Percentiles rank a stretch among this genome's conserved stretches.
Evolutionary conservation across 2,888 invertebrate genomes (phyloP).

Genomic region (Camptogramma bilineatum): DNA sequence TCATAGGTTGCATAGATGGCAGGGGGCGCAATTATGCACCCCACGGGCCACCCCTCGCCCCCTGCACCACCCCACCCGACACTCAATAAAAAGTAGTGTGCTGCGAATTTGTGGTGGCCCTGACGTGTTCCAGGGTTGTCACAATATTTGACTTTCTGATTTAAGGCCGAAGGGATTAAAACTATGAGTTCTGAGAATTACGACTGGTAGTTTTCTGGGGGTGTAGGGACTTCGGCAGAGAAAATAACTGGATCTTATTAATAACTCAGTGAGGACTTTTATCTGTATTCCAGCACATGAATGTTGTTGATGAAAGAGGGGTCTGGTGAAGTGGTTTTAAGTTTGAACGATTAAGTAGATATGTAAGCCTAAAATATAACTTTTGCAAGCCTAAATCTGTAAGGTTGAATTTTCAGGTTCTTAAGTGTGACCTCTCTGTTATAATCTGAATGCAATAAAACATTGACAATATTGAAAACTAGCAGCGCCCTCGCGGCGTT

Average conservation of each 20-base stretch:
- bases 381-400: no score
- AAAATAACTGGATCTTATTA: neutral
- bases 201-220: neutral
- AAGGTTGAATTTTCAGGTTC: no score
- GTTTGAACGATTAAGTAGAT: no score
- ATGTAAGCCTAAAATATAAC: no score
- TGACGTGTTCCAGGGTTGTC: conserved; percentile 29
- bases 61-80: conserved; percentile 55
- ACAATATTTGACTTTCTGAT: conserved; percentile 14
- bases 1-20: conserved; percentile 56
- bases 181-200: neutral
- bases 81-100: conserved; percentile 68
- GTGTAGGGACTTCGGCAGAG: neutral
- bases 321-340: no score
- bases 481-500: no score
- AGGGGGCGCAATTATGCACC: conserved; percentile 66
- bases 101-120: conserved; percentile 62
- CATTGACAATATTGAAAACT: no score
- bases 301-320: no score
- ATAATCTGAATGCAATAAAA: no score
- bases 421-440: no score
- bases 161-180: conserved; percentile 3
- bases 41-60: conserved; percentile 42
- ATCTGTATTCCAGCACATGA: no score
- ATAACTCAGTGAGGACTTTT: no score